These are phyloP conservation scores for Anarhynchus alexandrinus DNA, from an alignment of 2,113 vertebrate genomes.

Conservation along the genomic window DNA sequence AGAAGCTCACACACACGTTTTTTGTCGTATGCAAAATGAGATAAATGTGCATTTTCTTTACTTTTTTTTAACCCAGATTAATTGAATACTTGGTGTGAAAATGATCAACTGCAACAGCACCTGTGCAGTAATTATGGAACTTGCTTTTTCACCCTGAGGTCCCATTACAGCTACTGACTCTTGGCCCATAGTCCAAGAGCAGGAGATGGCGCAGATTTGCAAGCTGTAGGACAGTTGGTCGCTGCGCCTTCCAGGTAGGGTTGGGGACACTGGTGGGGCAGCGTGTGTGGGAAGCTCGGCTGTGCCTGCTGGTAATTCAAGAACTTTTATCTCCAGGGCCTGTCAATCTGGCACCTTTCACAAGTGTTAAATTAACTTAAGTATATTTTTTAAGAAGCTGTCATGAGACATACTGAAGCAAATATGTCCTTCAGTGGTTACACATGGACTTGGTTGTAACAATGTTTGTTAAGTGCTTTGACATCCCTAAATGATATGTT, in stretches of 20 bases:
- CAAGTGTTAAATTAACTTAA: constrained; percentile 67
- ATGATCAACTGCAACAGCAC: constrained; percentile 40
- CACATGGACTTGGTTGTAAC: constrained; percentile 70
- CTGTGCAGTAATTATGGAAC: constrained; percentile 26
- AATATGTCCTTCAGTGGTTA: constrained; percentile 69
- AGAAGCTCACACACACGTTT: neutral
- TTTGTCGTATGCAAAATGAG: neutral
- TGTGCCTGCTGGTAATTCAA: constrained; percentile 54
- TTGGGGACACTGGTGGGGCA: neutral
- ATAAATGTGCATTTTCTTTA: neutral
- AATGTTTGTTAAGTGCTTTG: constrained; percentile 65
- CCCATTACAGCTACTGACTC: constrained; percentile 35
- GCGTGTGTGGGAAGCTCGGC: constrained; percentile 39
- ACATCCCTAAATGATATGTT: constrained; percentile 66
- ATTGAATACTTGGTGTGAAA: constrained; percentile 37
- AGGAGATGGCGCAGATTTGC: constrained; percentile 2
- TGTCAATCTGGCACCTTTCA: constrained; percentile 69
- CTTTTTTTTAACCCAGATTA: neutral
- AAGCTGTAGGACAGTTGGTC: constrained; percentile 43
- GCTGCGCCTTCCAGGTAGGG: constrained; percentile 41
- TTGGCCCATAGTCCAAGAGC: neutral
- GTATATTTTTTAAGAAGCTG: constrained; percentile 65
- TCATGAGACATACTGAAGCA: constrained; percentile 70
- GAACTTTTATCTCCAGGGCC: constrained; percentile 54
- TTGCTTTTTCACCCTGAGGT: constrained; percentile 16